Evolutionary conservation across 1,140 invertebrate species (phyloP).

Genomic region (Alviniconcha marisindica): DNA sequence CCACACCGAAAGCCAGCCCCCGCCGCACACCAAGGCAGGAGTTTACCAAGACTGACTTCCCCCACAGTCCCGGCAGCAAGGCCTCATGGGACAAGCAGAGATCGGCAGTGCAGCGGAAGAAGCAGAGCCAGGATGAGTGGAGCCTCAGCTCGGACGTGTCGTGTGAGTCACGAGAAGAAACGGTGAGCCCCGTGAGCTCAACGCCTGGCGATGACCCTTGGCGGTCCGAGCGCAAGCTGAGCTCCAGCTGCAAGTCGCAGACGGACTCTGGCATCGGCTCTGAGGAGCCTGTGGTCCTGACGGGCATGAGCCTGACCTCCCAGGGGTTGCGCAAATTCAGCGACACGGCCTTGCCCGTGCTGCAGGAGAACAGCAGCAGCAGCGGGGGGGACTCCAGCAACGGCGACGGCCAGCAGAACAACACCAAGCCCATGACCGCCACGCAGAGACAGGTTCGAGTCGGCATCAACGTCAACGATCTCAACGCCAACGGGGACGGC

Average conservation of each 20-base stretch:
- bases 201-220: slow-evolving; percentile 58
- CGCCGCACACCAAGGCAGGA: slow-evolving; percentile 69
- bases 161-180: slow-evolving; percentile 57
- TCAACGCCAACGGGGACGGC: slow-evolving; percentile 46
- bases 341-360: neutral
- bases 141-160: slow-evolving; percentile 64
- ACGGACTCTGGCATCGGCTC: slow-evolving; percentile 66
- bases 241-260: slow-evolving; percentile 64
- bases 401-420: slow-evolving; percentile 57
- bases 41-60: slow-evolving; percentile 58
- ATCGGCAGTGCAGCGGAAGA: slow-evolving; percentile 41
- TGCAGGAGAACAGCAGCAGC: neutral
- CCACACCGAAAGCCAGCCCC: slow-evolving; percentile 66
- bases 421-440: slow-evolving; percentile 58
- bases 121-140: slow-evolving; percentile 59
- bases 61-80: slow-evolving; percentile 45
- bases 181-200: slow-evolving; percentile 57
- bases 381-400: neutral
- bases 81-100: slow-evolving; percentile 35
- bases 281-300: slow-evolving; percentile 49
- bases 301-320: neutral
- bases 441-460: slow-evolving; percentile 52
- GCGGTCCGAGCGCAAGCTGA: slow-evolving; percentile 57
- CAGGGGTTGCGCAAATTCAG: neutral
- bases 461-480: slow-evolving; percentile 67